phyloP scores from a whole-genome alignment of 2,888 invertebrate species.

The Phengaris arion region DNA sequence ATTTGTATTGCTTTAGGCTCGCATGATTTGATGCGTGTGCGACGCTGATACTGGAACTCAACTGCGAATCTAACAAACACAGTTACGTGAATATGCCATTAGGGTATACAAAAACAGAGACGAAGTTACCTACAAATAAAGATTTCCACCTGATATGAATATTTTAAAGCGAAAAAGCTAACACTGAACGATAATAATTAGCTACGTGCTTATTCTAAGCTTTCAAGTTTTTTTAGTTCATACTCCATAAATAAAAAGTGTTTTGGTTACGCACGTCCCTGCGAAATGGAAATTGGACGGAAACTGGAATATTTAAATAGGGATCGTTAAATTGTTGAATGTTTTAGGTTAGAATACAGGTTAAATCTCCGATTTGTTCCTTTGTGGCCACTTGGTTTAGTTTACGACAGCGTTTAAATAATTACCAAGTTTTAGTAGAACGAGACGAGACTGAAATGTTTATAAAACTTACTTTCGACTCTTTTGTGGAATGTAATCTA shows the following conservation, averaged over 20 bases:
- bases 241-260: slow-evolving; percentile 8
- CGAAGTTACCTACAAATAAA: not conserved
- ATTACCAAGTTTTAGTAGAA: not conserved
- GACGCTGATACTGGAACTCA: too few relatives aligned
- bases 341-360: not conserved
- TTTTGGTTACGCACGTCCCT: slow-evolving; percentile 20
- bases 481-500: too few relatives aligned
- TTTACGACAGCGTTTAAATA: not conserved
- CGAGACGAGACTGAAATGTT: not conserved
- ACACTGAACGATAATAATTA: not conserved
- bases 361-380: slow-evolving; percentile 2
- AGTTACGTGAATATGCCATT: too few relatives aligned
- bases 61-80: too few relatives aligned
- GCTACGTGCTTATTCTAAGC: slow-evolving; percentile 14
- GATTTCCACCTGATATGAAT: not conserved
- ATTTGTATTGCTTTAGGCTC: too few relatives aligned
- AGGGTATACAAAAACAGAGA: not conserved
- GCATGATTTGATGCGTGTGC: too few relatives aligned
- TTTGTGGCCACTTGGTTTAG: not conserved
- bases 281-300: slow-evolving; percentile 5
- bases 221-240: not conserved
- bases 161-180: not conserved
- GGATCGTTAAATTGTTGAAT: slow-evolving; percentile 20
- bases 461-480: too few relatives aligned
- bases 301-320: slow-evolving; percentile 3